Percentiles rank a stretch among this genome's conserved stretches.
These are phyloP conservation scores for Antedon mediterranea DNA, from an alignment of 53 echinoderm and acorn worm genomes.

Conservation along the genomic window DNA sequence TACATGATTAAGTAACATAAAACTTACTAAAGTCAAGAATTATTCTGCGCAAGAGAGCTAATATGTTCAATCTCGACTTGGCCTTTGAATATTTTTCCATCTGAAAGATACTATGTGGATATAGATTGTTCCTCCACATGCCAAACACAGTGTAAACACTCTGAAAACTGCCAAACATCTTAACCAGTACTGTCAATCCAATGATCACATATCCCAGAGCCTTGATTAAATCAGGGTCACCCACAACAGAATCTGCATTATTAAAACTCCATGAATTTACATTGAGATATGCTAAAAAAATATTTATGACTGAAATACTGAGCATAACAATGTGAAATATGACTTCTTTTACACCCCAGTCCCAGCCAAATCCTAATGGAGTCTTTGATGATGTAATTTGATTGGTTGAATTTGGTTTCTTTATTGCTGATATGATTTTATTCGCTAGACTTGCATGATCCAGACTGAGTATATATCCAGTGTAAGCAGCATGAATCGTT, in stretches of 20 bases:
- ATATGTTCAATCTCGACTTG: slow-evolving; percentile 34
- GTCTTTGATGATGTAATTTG: slow-evolving; percentile 12
- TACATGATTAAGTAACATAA: too few species aligned
- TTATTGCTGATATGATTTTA: slow-evolving; percentile 14
- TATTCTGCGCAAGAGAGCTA: slow-evolving; percentile 39
- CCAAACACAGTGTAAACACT: slow-evolving; percentile 66
- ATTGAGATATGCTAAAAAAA: too few species aligned
- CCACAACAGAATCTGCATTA: background rate
- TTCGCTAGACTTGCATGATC: slow-evolving; percentile 33
- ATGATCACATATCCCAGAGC: slow-evolving; percentile 51
- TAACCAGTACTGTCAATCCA: slow-evolving; percentile 29
- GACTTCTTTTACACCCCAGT: slow-evolving; percentile 46
- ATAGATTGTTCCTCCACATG: slow-evolving; percentile 60
- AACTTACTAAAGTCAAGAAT: slow-evolving; percentile 52
- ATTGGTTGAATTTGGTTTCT: slow-evolving; percentile 8
- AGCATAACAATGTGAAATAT: slow-evolving; percentile 30
- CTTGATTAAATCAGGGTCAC: slow-evolving; percentile 11
- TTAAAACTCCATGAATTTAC: too few species aligned
- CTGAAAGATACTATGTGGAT: slow-evolving; percentile 42
- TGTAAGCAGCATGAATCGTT: slow-evolving; percentile 44
- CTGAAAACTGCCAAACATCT: slow-evolving; percentile 43
- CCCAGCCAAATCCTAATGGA: slow-evolving; percentile 36
- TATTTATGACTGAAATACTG: slow-evolving; percentile 26
- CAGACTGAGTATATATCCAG: slow-evolving; percentile 65
- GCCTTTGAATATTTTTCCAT: slow-evolving; percentile 35